Evolutionary conservation across 1,140 invertebrate species (phyloP).

Genomic region (Papilio xuthus): DNA sequence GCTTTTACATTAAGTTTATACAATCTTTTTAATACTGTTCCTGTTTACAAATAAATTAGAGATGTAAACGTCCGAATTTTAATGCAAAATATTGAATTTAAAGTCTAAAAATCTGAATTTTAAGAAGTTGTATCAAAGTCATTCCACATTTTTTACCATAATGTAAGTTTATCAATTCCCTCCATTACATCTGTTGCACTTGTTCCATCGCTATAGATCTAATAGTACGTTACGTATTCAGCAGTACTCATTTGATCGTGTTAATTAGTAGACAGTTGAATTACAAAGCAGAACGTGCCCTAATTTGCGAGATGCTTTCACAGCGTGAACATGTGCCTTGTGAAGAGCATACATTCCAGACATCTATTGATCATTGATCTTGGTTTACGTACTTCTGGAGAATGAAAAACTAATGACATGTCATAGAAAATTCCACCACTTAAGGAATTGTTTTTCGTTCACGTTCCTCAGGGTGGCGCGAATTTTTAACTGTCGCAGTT

Average conservation of each 20-base stretch:
- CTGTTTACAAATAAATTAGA: too few relatives aligned
- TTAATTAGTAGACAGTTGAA: constrained; percentile 73
- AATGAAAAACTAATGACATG: neutral
- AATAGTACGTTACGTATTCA: neutral
- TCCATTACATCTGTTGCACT: neutral
- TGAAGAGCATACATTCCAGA: constrained; percentile 9
- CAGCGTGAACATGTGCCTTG: constrained; percentile 36
- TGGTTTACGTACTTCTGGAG: neutral
- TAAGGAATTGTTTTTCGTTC: neutral
- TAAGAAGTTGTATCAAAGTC: neutral
- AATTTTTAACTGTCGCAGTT: too few relatives aligned
- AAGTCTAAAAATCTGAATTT: too few relatives aligned
- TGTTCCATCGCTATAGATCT: neutral
- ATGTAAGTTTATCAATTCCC: neutral
- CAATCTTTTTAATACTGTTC: neutral
- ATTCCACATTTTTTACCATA: neutral
- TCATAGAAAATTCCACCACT: neutral
- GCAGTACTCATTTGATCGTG: constrained; percentile 59
- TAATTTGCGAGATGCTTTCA: constrained; percentile 62
- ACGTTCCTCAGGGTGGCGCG: neutral
- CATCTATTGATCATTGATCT: neutral
- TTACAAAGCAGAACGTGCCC: constrained; percentile 65
- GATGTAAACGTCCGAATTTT: too few relatives aligned
- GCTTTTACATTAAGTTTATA: neutral
- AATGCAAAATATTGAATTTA: too few relatives aligned